Conservation (phyloP, 1,140 invertebrate species). For the Bombus waltoni region DNA sequence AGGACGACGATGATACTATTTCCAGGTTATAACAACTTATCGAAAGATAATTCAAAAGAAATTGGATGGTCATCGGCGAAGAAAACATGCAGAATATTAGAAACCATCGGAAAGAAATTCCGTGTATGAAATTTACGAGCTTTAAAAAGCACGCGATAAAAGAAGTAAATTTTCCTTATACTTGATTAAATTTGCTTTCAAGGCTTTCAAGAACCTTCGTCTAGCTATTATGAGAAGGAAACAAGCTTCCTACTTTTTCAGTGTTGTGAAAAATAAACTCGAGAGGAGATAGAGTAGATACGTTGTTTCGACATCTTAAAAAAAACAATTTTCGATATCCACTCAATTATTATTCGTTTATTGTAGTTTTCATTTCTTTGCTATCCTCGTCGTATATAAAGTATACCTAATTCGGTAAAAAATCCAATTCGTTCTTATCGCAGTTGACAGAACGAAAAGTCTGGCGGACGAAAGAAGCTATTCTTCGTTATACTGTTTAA, state of each 20-base stretch:
- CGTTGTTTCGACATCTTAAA: not conserved
- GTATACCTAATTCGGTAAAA: too few species aligned
- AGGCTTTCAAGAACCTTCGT: not conserved
- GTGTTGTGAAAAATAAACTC: not conserved
- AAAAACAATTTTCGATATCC: not conserved
- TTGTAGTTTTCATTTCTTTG: too few species aligned
- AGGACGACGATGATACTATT: not conserved
- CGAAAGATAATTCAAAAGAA: not conserved
- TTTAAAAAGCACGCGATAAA: not conserved
- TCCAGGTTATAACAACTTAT: not conserved
- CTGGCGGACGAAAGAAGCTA: too few species aligned
- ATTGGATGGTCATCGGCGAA: not conserved
- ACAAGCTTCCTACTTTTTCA: not conserved
- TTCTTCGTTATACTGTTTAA: too few species aligned
- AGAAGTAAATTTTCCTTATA: not conserved
- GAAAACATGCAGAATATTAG: too few species aligned
- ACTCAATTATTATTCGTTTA: not conserved
- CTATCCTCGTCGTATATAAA: too few species aligned
- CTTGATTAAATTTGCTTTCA: not conserved
- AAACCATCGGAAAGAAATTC: not conserved
- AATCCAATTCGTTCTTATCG: too few species aligned
- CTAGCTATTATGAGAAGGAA: not conserved
- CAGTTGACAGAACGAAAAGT: too few species aligned
- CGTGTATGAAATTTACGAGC: not conserved
- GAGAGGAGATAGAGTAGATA: not conserved